A percentile compares a stretch with the other conserved stretches of the same genome.
These are phyloP conservation scores for Drosophila lowei DNA, from an alignment of 1,140 invertebrate genomes.

Conservation along the genomic window DNA sequence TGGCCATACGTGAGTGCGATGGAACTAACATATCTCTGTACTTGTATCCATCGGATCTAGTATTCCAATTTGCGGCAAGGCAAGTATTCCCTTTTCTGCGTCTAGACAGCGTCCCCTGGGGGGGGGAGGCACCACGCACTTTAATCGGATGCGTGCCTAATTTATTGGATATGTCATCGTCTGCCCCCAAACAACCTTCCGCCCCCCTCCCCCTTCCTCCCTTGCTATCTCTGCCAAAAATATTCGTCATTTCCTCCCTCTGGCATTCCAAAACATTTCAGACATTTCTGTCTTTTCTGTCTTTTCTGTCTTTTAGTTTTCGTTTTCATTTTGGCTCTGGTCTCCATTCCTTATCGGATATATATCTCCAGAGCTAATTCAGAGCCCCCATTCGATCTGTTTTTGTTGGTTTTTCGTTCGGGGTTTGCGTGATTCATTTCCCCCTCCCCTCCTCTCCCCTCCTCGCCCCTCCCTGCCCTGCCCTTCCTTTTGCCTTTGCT, in stretches of 20 bases:
- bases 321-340: slow-evolving; percentile 25
- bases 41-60: slow-evolving; percentile 5
- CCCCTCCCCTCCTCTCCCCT: slow-evolving; percentile 4
- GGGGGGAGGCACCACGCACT: slow-evolving; percentile 41
- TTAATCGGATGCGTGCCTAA: slow-evolving; percentile 70
- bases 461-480: too few relatives aligned
- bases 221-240: slow-evolving; percentile 31
- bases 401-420: slow-evolving; percentile 1
- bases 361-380: slow-evolving; percentile 21
- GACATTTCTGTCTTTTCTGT: slow-evolving; percentile 4
- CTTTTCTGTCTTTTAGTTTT: slow-evolving; percentile 33
- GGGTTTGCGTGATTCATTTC: slow-evolving; percentile 72
- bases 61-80: too few relatives aligned
- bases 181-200: slow-evolving; percentile 22
- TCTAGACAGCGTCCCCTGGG: slow-evolving; percentile 46
- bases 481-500: slow-evolving; percentile 44
- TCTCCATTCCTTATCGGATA: slow-evolving; percentile 11
- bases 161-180: slow-evolving; percentile 75
- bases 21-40: not conserved
- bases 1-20: slow-evolving; percentile 23
- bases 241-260: slow-evolving; percentile 36
- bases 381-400: slow-evolving; percentile 40
- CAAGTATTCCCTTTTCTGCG: slow-evolving; percentile 3
- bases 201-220: not conserved
- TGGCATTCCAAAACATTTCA: slow-evolving; percentile 38